Percentiles rank a stretch among this genome's conserved stretches.
phyloP scores from a whole-genome alignment of 2,797 vertebrate species.

The Natrix natrix region DNA sequence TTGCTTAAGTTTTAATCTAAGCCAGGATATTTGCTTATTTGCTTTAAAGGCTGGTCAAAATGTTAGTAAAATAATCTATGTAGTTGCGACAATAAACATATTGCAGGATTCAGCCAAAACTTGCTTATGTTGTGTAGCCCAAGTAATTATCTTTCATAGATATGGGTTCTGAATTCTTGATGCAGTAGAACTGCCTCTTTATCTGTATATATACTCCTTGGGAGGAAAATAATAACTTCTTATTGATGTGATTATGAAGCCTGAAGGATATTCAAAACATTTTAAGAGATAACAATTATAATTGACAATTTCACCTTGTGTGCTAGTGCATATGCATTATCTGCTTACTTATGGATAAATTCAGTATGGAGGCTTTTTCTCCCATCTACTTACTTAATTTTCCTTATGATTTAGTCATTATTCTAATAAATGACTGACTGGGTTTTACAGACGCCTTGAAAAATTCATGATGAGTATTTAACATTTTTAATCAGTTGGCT shows the following conservation, averaged over 20 bases:
- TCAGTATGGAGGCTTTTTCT: conserved; percentile 42
- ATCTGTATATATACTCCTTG: too few relatives aligned
- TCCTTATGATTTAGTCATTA: conserved; percentile 58
- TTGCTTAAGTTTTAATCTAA: background rate
- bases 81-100: background rate
- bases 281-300: background rate
- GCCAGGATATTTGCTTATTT: background rate
- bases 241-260: background rate
- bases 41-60: background rate
- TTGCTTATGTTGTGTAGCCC: background rate
- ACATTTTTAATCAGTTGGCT: conserved; percentile 64
- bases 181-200: too few relatives aligned
- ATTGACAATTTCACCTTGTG: background rate
- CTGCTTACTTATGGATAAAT: conserved; percentile 35
- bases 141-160: background rate
- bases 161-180: background rate
- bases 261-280: background rate
- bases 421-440: conserved; percentile 49
- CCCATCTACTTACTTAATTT: conserved; percentile 3
- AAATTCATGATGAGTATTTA: conserved; percentile 54
- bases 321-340: background rate
- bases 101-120: background rate
- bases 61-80: background rate
- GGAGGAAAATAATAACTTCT: background rate
- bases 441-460: conserved; percentile 54